Evolutionary conservation across 2,888 invertebrate genomes (phyloP).

Genomic region (Nowickia ferox): DNA sequence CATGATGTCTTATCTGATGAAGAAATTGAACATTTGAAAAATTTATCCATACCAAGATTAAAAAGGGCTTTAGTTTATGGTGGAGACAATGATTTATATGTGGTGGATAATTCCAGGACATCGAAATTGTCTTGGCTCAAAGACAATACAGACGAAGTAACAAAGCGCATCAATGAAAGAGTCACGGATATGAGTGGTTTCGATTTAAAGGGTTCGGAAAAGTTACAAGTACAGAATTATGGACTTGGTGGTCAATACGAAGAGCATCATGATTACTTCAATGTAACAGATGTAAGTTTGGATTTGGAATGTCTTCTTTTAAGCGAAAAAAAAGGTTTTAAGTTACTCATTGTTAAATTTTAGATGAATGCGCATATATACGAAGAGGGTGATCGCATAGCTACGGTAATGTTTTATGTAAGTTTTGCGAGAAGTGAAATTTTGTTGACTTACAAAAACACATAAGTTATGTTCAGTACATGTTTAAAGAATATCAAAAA

Average conservation of each 20-base stretch:
- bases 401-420: constrained; percentile 82
- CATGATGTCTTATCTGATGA: constrained; percentile 77
- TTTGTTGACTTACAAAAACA: too few relatives aligned
- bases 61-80: constrained; percentile 77
- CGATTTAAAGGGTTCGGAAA: constrained; percentile 84
- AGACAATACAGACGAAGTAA: constrained; percentile 72
- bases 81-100: background rate
- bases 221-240: constrained; percentile 79
- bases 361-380: background rate
- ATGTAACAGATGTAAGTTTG: constrained; percentile 65
- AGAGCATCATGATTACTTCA: constrained; percentile 81
- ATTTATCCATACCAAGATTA: constrained; percentile 75
- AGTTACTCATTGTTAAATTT: background rate
- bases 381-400: constrained; percentile 79
- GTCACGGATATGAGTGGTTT: constrained; percentile 85
- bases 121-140: constrained; percentile 79
- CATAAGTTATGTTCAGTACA: background rate
- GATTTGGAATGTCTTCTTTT: too few relatives aligned
- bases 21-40: constrained; percentile 77
- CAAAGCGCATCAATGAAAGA: constrained; percentile 78
- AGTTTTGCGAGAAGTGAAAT: too few relatives aligned
- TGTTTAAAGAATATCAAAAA: too few relatives aligned
- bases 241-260: constrained; percentile 86
- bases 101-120: constrained; percentile 74
- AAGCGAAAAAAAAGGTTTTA: too few relatives aligned